Evolutionary conservation across 2,888 invertebrate genomes (phyloP).

Genomic region (Brachyopa scutellaris): DNA sequence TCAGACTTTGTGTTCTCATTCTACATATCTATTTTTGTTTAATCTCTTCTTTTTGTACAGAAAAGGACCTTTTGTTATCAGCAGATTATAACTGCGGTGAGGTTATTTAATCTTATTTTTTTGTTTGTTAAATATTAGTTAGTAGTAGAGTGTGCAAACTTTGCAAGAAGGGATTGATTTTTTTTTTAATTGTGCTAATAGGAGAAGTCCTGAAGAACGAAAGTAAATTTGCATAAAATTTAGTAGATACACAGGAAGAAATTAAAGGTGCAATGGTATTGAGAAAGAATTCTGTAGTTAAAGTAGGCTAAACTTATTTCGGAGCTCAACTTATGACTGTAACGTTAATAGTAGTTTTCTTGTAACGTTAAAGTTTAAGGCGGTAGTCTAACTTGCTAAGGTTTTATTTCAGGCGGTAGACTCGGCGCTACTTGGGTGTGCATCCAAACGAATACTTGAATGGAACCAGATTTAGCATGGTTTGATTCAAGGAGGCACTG

Average conservation of each 20-base stretch:
- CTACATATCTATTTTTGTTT: constrained; percentile 4
- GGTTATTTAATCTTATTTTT: neutral
- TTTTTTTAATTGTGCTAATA: constrained; percentile 15
- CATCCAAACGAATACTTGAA: too few species aligned
- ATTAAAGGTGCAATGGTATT: constrained; percentile 27
- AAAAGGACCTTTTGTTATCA: constrained; percentile 52
- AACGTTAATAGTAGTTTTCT: too few species aligned
- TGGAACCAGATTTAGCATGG: too few species aligned
- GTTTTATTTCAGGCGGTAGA: too few species aligned
- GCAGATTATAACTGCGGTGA: neutral
- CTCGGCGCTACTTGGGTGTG: too few species aligned
- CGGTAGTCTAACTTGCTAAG: too few species aligned
- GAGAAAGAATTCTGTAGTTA: constrained; percentile 28
- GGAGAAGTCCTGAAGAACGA: constrained; percentile 5
- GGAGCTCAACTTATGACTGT: too few species aligned
- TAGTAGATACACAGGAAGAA: constrained; percentile 3
- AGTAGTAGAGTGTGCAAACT: constrained; percentile 28
- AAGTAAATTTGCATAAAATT: neutral
- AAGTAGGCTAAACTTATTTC: too few species aligned
- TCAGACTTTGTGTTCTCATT: constrained; percentile 50
- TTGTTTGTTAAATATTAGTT: constrained; percentile 24
- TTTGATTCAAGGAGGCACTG: too few species aligned
- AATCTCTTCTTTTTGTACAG: constrained; percentile 63
- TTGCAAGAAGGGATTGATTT: constrained; percentile 4
- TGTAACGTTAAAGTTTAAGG: too few species aligned